Evolutionary conservation across 2,888 invertebrate genomes (phyloP).

Genomic region (Linyphia triangularis): DNA sequence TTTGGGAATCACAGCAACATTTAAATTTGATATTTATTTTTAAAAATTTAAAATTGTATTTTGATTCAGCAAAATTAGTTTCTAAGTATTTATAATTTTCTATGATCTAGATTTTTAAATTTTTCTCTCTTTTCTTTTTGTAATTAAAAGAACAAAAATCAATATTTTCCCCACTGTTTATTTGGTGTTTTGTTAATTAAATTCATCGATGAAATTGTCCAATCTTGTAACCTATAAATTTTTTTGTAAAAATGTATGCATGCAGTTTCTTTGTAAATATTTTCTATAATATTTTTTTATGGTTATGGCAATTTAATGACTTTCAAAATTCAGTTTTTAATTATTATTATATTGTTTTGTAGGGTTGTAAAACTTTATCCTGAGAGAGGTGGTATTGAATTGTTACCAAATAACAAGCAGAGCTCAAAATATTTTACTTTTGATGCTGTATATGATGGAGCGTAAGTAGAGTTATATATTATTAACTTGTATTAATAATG

Average conservation of each 20-base stretch:
- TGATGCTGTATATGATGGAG: slow-evolving; percentile 96
- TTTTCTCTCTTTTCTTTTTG: not conserved
- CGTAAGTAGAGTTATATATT: slow-evolving; percentile 82
- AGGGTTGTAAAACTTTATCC: slow-evolving; percentile 90
- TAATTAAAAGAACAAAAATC: not conserved
- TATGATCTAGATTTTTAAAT: not conserved
- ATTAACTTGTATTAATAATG: not conserved
- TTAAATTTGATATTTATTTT: too few relatives aligned
- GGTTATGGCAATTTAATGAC: not conserved
- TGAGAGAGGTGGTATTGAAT: slow-evolving; percentile 92
- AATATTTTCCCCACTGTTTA: not conserved
- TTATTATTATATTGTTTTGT: slow-evolving; percentile 6
- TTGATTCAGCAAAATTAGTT: not conserved
- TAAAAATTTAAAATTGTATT: not conserved
- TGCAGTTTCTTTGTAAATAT: not conserved
- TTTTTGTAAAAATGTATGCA: not conserved
- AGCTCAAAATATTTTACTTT: slow-evolving; percentile 93
- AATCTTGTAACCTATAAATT: too few relatives aligned
- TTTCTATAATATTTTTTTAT: slow-evolving; percentile 3
- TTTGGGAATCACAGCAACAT: too few relatives aligned
- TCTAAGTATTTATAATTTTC: not conserved
- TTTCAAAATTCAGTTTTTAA: too few relatives aligned
- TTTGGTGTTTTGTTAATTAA: not conserved
- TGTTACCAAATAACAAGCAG: slow-evolving; percentile 88
- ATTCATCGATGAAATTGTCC: too few relatives aligned